Conservation (phyloP, 2,797 vertebrate species). For the Diceros bicornis region DNA sequence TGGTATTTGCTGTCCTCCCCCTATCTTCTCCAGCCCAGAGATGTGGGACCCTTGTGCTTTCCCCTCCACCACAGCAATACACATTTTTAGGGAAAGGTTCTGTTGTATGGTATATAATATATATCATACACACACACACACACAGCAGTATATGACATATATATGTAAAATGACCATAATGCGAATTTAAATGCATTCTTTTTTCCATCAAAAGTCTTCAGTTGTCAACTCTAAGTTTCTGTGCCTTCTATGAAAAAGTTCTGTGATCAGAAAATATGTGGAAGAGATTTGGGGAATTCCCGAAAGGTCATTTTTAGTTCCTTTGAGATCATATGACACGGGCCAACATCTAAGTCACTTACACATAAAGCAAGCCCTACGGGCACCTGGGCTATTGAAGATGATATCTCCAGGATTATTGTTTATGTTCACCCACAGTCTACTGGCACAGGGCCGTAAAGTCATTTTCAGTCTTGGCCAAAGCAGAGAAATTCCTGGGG, state of each 20-base stretch:
- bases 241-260: neutral
- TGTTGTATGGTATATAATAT: neutral
- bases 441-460: neutral
- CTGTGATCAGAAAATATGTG: neutral
- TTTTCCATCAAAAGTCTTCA: neutral
- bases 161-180: neutral
- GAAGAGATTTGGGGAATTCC: neutral
- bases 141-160: neutral
- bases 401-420: neutral
- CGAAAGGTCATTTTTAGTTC: slow-evolving; percentile 19
- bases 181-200: neutral
- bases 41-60: neutral
- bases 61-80: neutral
- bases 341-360: neutral
- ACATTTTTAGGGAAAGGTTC: neutral
- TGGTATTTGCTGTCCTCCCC: neutral
- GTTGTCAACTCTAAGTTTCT: neutral
- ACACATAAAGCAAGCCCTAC: neutral
- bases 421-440: neutral
- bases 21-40: neutral
- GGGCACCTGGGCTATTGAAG: neutral
- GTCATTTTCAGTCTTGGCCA: slow-evolving; percentile 56
- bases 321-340: neutral
- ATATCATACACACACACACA: neutral
- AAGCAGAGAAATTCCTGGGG: slow-evolving; percentile 56